Evolutionary conservation across 1,140 invertebrate genomes (phyloP).

Genomic region (Plectrocnemia conspersa): DNA sequence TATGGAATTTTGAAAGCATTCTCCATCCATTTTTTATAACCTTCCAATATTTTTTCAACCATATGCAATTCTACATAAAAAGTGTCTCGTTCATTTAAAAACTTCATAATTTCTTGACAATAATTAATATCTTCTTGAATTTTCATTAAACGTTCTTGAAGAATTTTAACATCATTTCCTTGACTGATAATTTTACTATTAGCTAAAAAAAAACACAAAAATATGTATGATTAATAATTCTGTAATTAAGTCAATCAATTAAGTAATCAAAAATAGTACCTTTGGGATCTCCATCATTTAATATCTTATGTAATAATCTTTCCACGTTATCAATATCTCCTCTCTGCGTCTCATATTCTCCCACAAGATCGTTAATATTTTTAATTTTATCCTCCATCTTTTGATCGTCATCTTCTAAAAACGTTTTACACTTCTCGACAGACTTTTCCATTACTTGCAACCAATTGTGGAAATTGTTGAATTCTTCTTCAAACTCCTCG

Average conservation of each 20-base stretch:
- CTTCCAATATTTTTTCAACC: slow-evolving; percentile 39
- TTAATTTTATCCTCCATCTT: slow-evolving; percentile 29
- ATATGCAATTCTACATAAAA: slow-evolving; percentile 39
- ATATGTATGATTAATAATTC: slow-evolving; percentile 10
- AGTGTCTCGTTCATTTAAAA: slow-evolving; percentile 42
- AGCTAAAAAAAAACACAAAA: slow-evolving; percentile 37
- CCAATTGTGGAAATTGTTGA: slow-evolving; percentile 50
- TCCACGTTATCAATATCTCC: slow-evolving; percentile 27
- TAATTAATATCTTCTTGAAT: slow-evolving; percentile 39
- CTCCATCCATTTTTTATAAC: slow-evolving; percentile 41
- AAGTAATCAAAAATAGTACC: slow-evolving; percentile 1
- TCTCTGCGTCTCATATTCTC: slow-evolving; percentile 26
- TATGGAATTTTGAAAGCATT: slow-evolving; percentile 39
- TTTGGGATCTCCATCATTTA: not conserved
- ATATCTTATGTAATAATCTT: slow-evolving; percentile 22
- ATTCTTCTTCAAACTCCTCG: slow-evolving; percentile 53
- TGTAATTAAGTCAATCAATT: slow-evolving; percentile 1
- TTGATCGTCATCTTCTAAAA: slow-evolving; percentile 22
- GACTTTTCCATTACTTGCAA: slow-evolving; percentile 32
- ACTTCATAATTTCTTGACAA: slow-evolving; percentile 42
- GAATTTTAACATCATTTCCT: slow-evolving; percentile 39
- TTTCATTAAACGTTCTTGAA: slow-evolving; percentile 41
- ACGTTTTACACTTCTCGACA: slow-evolving; percentile 24
- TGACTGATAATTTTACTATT: slow-evolving; percentile 41
- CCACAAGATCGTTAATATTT: slow-evolving; percentile 24